A percentile compares a stretch with the other conserved stretches of the same genome.
phyloP scores from a whole-genome alignment of 1,140 invertebrate genomes.

The Macrobrachium rosenbergii region DNA sequence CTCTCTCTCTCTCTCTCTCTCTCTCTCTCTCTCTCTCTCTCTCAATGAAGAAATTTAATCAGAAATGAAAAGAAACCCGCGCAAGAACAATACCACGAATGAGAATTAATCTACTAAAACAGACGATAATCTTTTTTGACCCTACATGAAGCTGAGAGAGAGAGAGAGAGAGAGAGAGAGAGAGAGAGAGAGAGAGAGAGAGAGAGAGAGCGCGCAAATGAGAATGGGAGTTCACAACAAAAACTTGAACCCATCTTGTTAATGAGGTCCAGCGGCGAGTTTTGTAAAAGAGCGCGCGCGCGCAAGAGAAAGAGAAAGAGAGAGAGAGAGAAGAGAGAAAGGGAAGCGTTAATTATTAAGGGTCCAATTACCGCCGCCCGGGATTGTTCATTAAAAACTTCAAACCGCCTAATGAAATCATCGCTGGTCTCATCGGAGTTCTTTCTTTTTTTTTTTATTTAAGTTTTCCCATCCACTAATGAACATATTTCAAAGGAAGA shows the following conservation, averaged over 20 bases:
- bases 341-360: constrained; percentile 59
- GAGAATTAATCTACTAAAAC: too few species aligned
- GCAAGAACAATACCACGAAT: background rate
- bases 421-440: constrained; percentile 51
- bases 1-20: background rate
- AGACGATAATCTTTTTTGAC: too few species aligned
- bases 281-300: background rate
- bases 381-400: constrained; percentile 64
- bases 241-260: background rate
- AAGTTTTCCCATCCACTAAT: constrained; percentile 56
- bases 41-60: too few species aligned
- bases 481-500: constrained; percentile 60
- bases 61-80: background rate
- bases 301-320: background rate
- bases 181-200: background rate
- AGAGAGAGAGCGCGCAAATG: background rate
- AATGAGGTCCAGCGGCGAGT: background rate
- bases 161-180: background rate
- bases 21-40: background rate
- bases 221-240: background rate
- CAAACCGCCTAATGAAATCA: constrained; percentile 63
- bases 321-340: background rate
- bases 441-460: constrained; percentile 26
- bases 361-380: constrained; percentile 47
- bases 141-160: background rate